These are phyloP conservation scores for Caenorhabditis sinica DNA, from an alignment of 2,888 invertebrate genomes.

Conservation along the genomic window DNA sequence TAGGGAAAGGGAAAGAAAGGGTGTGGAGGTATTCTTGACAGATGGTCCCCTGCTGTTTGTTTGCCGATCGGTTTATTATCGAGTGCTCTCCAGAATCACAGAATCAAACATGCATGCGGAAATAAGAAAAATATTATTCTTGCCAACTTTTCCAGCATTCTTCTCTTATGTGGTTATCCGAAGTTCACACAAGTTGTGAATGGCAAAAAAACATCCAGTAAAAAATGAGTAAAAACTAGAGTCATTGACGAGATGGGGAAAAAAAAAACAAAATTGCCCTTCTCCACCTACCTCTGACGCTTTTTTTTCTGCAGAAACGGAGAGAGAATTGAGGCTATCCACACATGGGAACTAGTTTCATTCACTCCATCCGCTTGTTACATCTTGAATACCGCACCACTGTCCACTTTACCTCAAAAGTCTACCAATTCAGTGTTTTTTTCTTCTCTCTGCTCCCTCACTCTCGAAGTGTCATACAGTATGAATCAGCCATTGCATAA, in stretches of 20 bases:
- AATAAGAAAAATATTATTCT: not conserved
- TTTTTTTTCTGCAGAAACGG: conserved; percentile 24
- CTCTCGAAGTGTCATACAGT: not conserved
- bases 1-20: conserved; percentile 13
- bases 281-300: not conserved
- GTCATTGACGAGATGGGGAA: not conserved
- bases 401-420: conserved; percentile 19
- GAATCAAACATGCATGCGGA: conserved; percentile 12
- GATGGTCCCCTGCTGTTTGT: conserved; percentile 44
- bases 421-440: not conserved
- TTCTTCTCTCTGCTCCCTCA: not conserved
- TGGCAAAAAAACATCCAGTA: not conserved
- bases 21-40: conserved; percentile 43
- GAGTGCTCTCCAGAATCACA: conserved; percentile 13
- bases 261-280: conserved; percentile 26
- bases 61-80: conserved; percentile 51
- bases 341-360: conserved; percentile 55
- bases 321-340: conserved; percentile 60
- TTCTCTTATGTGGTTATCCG: no score
- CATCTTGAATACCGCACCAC: conserved; percentile 33
- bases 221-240: conserved; percentile 1
- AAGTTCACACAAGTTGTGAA: no score
- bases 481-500: conserved; percentile 33
- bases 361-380: conserved; percentile 51
- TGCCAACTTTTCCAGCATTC: no score